Percentiles rank a stretch among this genome's conserved stretches.
phyloP scores from a whole-genome alignment of 2,888 invertebrate genomes.

The Meteorus cinctellus region DNA sequence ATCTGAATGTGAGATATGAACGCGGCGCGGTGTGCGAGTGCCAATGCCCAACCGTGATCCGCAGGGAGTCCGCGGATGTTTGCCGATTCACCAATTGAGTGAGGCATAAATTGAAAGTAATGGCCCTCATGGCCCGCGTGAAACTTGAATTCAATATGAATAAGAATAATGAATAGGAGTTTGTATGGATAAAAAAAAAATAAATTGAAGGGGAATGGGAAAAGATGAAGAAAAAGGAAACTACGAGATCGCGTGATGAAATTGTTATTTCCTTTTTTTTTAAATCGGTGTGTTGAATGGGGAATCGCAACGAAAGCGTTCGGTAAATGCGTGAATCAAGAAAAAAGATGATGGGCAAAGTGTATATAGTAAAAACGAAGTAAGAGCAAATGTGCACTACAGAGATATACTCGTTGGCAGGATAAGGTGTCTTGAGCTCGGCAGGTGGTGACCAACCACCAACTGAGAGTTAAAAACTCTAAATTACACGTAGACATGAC shows the following conservation, averaged over 20 bases:
- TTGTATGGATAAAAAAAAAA: conserved; percentile 32
- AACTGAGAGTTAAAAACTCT: conserved; percentile 71
- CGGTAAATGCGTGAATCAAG: conserved; percentile 45
- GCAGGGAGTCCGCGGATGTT: conserved; percentile 49
- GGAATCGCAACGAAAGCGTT: not conserved
- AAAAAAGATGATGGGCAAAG: conserved; percentile 43
- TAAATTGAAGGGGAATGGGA: not conserved
- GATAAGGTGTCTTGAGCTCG: conserved; percentile 70
- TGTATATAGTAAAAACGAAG: conserved; percentile 42
- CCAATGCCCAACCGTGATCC: conserved; percentile 59
- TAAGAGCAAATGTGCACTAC: conserved; percentile 37
- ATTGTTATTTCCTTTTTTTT: conserved; percentile 31
- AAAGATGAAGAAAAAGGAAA: conserved; percentile 32
- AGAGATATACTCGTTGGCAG: conserved; percentile 58
- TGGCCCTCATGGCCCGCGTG: conserved; percentile 51
- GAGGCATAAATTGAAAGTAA: conserved; percentile 71
- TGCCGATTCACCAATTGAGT: conserved; percentile 44
- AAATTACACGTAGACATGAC: conserved; percentile 72
- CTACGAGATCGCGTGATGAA: conserved; percentile 31
- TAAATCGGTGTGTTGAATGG: not conserved
- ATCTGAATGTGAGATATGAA: conserved; percentile 30
- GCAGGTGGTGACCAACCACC: conserved; percentile 70
- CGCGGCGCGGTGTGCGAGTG: conserved; percentile 41
- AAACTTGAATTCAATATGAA: conserved; percentile 1
- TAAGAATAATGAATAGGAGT: conserved; percentile 16